Evolutionary conservation across 2,888 invertebrate genomes (phyloP), one percentile per base, ranked within the genome.

Genomic region (Drosophila melanosoma): DNA sequence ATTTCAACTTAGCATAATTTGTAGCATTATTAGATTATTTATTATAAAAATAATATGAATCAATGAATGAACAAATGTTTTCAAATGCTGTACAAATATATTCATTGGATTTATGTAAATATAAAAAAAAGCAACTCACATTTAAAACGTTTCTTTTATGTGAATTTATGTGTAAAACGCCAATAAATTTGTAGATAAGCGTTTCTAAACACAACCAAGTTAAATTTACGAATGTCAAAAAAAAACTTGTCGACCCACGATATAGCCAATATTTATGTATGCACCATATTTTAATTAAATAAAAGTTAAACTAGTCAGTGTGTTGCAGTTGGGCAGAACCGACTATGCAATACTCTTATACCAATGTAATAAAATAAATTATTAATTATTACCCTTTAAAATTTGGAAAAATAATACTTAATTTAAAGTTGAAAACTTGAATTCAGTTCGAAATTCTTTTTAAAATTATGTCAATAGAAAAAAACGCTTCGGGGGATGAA

Each of bases 81-180:
- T 61, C 56, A 75, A 77, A 70, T 71, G 49, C 56, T 85, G 79
- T 85, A 85, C 83, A 78, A 87, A 82, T 64, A 40, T 68, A 56
- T 76, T 72, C 40, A 67, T 57, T 53, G 59, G 52, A 52, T 59
- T 72, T 59, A 23, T 76, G 64, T 69, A 74, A 72, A 56, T 49
- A 67, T 36, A 52, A 17, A 54, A 68, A 68, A 63, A 53, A 53
- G 11, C 63, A 40, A 53, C 68, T 61, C 63, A 76, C 70, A 58
- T 74, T 53, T 40, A 61, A 76, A 67, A 60, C 69, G 64, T 73
- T 72, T 76, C 61, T 65, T 60, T 29, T 29, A 29, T 59, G 49
- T 73, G 52, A 61, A 59, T 83, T 69, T 67, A 69, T 77, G 61
- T 80, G 73, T 74, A 63, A 69, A 82, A 71, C 35, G 26, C 56